These are phyloP conservation scores for Sycophaga agraensis DNA, from an alignment of 1,140 invertebrate species.

Conservation along the genomic window DNA sequence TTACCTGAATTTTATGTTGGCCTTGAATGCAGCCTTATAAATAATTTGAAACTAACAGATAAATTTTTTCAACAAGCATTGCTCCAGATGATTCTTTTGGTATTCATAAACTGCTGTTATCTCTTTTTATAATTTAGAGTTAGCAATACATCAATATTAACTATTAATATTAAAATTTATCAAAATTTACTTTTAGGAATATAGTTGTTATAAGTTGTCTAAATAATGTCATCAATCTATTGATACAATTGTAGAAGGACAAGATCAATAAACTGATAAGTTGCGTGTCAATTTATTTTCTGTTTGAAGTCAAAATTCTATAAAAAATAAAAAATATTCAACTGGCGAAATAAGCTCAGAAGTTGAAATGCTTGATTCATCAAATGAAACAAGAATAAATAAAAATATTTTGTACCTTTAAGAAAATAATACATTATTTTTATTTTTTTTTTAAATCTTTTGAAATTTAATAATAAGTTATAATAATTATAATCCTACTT, in stretches of 20 bases:
- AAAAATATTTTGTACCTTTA: constrained; percentile 3
- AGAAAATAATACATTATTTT: background rate
- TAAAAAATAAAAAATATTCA: constrained; percentile 45
- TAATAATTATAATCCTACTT: too few species aligned
- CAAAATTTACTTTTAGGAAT: too few species aligned
- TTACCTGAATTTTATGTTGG: constrained; percentile 91
- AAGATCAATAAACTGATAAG: constrained; percentile 45
- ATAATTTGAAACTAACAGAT: constrained; percentile 88
- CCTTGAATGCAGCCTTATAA: constrained; percentile 91
- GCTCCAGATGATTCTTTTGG: constrained; percentile 91
- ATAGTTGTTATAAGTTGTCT: too few species aligned
- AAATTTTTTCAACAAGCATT: constrained; percentile 84
- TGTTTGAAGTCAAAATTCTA: constrained; percentile 49
- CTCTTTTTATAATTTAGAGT: constrained; percentile 85
- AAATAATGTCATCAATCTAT: constrained; percentile 21
- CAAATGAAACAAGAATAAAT: constrained; percentile 51
- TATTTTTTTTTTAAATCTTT: too few species aligned
- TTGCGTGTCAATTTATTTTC: constrained; percentile 53
- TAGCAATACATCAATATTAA: constrained; percentile 47
- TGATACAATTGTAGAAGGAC: constrained; percentile 35
- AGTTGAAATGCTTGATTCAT: constrained; percentile 59
- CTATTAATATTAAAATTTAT: constrained; percentile 5
- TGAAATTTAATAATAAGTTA: too few species aligned
- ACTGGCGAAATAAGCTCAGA: constrained; percentile 54
- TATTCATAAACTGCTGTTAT: constrained; percentile 92